Evolutionary conservation across 2,888 invertebrate species (phyloP).

Genomic region (Rhingia campestris): DNA sequence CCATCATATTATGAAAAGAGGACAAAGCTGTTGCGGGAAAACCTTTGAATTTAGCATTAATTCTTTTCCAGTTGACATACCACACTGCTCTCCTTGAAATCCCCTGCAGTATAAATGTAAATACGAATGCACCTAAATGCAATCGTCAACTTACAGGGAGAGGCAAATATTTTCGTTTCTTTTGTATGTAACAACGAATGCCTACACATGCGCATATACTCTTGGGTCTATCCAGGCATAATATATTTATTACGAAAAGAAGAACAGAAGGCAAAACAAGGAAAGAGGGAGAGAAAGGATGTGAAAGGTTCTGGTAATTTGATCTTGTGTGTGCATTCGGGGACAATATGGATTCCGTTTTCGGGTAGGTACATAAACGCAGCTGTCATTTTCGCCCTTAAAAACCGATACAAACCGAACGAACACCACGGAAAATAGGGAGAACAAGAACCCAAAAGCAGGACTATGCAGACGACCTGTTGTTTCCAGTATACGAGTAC

Average conservation of each 20-base stretch:
- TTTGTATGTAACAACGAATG: slow-evolving; percentile 39
- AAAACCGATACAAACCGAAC: slow-evolving; percentile 53
- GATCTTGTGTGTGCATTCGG: slow-evolving; percentile 68
- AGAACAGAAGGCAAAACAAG: slow-evolving; percentile 28
- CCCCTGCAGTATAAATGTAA: slow-evolving; percentile 31
- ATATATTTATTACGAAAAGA: slow-evolving; percentile 30
- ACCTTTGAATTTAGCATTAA: slow-evolving; percentile 56
- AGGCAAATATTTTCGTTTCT: slow-evolving; percentile 39
- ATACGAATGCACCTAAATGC: slow-evolving; percentile 57
- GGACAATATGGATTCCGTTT: slow-evolving; percentile 72
- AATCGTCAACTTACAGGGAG: slow-evolving; percentile 6
- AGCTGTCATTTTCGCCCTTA: slow-evolving; percentile 67
- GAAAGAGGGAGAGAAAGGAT: slow-evolving; percentile 29
- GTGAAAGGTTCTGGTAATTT: slow-evolving; percentile 70
- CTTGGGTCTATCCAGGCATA: slow-evolving; percentile 21
- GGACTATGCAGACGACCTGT: slow-evolving; percentile 67
- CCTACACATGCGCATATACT: slow-evolving; percentile 42
- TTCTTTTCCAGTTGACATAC: slow-evolving; percentile 55
- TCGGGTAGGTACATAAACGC: slow-evolving; percentile 54
- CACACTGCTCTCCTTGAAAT: slow-evolving; percentile 30
- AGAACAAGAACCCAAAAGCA: slow-evolving; percentile 5
- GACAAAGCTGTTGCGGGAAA: slow-evolving; percentile 36
- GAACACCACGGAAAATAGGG: slow-evolving; percentile 18
- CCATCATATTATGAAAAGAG: slow-evolving; percentile 11
- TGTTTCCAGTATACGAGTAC: slow-evolving; percentile 44